Percentiles rank a stretch among this genome's conserved stretches.
These are phyloP conservation scores for Drosophila arizonae DNA, from an alignment of 1,140 invertebrate species.

Conservation along the genomic window DNA sequence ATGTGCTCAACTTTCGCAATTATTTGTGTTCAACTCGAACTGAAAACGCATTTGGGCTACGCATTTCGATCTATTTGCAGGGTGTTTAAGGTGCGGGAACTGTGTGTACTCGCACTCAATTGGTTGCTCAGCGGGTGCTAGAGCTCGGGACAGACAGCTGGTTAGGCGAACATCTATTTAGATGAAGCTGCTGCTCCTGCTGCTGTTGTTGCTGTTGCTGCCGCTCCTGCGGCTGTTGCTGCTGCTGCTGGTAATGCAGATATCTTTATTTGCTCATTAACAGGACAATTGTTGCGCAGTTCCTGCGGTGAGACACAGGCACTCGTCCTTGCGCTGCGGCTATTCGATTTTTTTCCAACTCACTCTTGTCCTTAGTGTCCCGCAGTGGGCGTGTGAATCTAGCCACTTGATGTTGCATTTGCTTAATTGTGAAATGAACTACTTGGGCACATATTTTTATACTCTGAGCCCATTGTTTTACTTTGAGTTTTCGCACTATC, in stretches of 20 bases:
- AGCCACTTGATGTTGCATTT: slow-evolving; percentile 46
- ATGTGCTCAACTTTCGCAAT: neutral
- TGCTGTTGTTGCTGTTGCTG: slow-evolving; percentile 16
- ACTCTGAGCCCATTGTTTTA: no score
- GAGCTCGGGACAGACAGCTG: slow-evolving; percentile 48
- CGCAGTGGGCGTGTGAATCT: slow-evolving; percentile 63
- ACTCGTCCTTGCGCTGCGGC: slow-evolving; percentile 18
- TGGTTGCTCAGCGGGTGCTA: slow-evolving; percentile 42
- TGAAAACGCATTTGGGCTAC: neutral
- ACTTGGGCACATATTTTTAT: neutral
- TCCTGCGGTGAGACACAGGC: slow-evolving; percentile 58
- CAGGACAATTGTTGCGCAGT: slow-evolving; percentile 66
- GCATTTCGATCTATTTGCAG: neutral
- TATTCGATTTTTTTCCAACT: neutral
- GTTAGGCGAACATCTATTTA: slow-evolving; percentile 49
- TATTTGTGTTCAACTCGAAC: neutral
- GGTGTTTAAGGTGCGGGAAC: slow-evolving; percentile 10
- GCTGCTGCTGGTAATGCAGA: slow-evolving; percentile 42
- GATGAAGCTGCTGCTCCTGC: slow-evolving; percentile 12
- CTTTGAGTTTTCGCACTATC: slow-evolving; percentile 24
- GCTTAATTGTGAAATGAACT: neutral
- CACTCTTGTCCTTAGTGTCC: slow-evolving; percentile 4
- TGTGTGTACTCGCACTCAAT: neutral
- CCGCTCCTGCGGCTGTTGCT: slow-evolving; percentile 38
- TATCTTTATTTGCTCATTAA: slow-evolving; percentile 80